A percentile compares a stretch with the other conserved stretches of the same genome.
These are phyloP conservation scores for Galeopsomyia nigrocyanea DNA, from an alignment of 2,888 invertebrate species.

Conservation along the genomic window DNA sequence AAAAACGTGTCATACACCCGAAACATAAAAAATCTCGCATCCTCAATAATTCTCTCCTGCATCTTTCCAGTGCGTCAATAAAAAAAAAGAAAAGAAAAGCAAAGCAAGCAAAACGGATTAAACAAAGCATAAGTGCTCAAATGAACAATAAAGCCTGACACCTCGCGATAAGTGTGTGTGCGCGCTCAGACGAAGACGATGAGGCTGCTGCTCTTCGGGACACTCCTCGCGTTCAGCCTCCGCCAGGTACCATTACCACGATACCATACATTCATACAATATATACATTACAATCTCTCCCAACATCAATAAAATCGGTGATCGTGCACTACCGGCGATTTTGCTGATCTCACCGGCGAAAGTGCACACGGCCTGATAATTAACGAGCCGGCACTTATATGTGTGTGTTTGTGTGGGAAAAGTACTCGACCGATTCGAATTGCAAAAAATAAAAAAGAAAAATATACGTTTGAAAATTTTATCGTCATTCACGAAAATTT, in stretches of 20 bases:
- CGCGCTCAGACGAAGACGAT: conserved; percentile 34
- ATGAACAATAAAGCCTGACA: no score
- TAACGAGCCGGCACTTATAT: conserved; percentile 37
- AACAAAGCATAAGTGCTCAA: no score
- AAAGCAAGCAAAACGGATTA: neutral
- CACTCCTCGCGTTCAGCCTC: conserved; percentile 51
- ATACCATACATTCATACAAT: no score
- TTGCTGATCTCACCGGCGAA: conserved; percentile 51
- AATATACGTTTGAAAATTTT: conserved; percentile 11
- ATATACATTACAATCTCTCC: neutral
- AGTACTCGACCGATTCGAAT: conserved; percentile 11
- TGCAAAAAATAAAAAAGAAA: conserved; percentile 33
- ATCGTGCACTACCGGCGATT: conserved; percentile 40
- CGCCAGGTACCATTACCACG: conserved; percentile 51
- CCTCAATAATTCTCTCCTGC: no score
- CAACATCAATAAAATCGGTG: neutral
- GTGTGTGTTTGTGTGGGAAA: no score
- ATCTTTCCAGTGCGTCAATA: no score
- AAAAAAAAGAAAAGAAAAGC: no score
- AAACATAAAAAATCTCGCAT: no score
- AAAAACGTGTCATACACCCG: no score
- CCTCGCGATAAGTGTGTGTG: no score
- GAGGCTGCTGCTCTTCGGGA: conserved; percentile 48
- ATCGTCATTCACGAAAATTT: neutral
- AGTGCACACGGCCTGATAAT: conserved; percentile 45